Evolutionary conservation across 2,113 vertebrate genomes (phyloP).

Genomic region (Saccopteryx leptura): DNA sequence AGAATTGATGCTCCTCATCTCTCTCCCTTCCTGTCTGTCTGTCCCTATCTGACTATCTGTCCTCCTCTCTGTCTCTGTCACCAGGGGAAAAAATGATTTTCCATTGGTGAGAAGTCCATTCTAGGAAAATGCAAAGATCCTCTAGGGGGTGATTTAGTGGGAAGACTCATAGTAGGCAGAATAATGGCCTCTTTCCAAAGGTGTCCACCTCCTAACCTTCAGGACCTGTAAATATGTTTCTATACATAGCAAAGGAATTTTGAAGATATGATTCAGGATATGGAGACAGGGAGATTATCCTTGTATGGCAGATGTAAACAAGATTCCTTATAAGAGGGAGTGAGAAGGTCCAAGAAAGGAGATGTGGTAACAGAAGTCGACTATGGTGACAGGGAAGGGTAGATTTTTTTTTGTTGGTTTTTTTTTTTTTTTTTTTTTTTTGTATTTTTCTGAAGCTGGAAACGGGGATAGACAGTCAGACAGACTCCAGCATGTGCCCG

Average conservation of each 20-base stretch:
- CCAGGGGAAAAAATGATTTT: too few species aligned
- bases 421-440: too few species aligned
- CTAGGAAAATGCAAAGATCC: background rate
- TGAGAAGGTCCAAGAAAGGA: background rate
- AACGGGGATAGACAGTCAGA: too few species aligned
- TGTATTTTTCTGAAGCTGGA: too few species aligned
- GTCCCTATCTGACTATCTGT: too few species aligned
- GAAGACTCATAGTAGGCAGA: background rate
- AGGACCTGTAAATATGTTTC: background rate
- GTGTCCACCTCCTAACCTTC: background rate
- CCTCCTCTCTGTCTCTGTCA: too few species aligned
- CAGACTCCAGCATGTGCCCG: too few species aligned
- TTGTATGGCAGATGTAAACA: background rate
- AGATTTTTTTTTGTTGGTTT: too few species aligned
- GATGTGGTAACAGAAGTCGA: background rate
- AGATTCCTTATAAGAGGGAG: background rate
- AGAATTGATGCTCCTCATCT: too few species aligned
- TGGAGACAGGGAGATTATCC: background rate
- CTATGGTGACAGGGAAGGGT: background rate
- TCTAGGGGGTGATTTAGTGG: background rate
- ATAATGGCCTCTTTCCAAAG: background rate
- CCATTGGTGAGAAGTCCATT: background rate
- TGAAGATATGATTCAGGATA: background rate
- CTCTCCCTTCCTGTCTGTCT: too few species aligned
- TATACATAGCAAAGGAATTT: background rate